phyloP scores from a whole-genome alignment of 2,888 invertebrate genomes.

The Diadegma fenestrale region DNA sequence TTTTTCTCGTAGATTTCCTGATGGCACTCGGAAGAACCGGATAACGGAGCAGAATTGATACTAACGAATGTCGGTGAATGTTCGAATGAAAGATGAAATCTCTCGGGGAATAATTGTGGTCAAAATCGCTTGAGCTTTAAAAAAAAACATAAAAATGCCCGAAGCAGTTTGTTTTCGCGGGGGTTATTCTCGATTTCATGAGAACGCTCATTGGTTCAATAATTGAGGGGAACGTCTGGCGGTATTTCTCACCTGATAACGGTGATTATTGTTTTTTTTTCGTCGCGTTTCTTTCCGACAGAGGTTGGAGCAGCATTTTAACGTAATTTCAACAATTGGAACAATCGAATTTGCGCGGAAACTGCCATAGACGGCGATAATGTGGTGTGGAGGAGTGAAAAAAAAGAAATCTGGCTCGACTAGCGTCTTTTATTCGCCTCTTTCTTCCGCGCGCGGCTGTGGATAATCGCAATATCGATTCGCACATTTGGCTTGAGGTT shows the following conservation, averaged over 20 bases:
- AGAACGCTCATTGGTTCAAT: slow-evolving; percentile 50
- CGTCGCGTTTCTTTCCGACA: neutral
- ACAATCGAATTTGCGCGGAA: slow-evolving; percentile 41
- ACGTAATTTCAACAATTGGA: slow-evolving; percentile 30
- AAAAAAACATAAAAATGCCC: slow-evolving; percentile 2
- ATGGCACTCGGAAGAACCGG: neutral
- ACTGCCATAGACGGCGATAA: slow-evolving; percentile 10
- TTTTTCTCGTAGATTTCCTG: slow-evolving; percentile 11
- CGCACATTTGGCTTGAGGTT: slow-evolving; percentile 71
- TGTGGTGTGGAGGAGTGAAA: slow-evolving; percentile 23
- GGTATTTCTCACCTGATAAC: slow-evolving; percentile 39
- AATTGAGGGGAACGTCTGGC: slow-evolving; percentile 5
- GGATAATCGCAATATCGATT: slow-evolving; percentile 75
- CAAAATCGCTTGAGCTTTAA: neutral
- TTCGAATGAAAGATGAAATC: neutral
- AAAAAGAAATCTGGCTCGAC: slow-evolving; percentile 27
- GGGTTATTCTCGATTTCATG: neutral
- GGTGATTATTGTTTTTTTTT: neutral
- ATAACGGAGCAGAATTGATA: neutral
- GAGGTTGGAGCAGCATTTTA: slow-evolving; percentile 14
- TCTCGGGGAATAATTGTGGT: neutral
- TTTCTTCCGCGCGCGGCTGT: slow-evolving; percentile 27
- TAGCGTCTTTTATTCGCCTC: neutral
- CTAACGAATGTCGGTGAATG: neutral
- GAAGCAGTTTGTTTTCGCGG: neutral